phyloP scores from a whole-genome alignment of 2,113 vertebrate genomes.

The Varanus komodoensis region DNA sequence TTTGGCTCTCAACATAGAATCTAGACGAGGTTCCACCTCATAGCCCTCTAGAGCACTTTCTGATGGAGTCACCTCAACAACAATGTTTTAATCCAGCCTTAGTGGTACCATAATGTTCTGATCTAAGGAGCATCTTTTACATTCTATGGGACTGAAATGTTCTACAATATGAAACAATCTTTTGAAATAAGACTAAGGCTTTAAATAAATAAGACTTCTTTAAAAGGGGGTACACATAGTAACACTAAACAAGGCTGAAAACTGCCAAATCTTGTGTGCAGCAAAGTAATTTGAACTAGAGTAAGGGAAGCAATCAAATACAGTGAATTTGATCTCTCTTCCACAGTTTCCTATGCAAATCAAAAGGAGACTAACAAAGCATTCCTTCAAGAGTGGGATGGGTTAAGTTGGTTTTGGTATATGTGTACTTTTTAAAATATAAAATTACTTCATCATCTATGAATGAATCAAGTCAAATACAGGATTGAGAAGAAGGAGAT shows the following conservation, averaged over 20 bases:
- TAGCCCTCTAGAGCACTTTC: background rate
- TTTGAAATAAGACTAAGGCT: slow-evolving; percentile 11
- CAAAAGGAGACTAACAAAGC: slow-evolving; percentile 56
- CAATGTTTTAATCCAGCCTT: background rate
- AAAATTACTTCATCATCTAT: slow-evolving; percentile 69
- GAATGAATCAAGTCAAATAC: slow-evolving; percentile 69
- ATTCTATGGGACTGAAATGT: background rate
- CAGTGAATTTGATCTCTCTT: slow-evolving; percentile 45
- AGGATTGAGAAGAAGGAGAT: slow-evolving; percentile 67
- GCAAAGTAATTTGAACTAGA: background rate
- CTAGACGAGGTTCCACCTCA: background rate
- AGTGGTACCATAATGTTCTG: background rate
- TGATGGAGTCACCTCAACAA: background rate
- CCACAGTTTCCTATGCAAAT: slow-evolving; percentile 41
- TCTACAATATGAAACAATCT: background rate
- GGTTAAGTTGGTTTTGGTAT: slow-evolving; percentile 40
- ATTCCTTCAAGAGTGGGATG: slow-evolving; percentile 56
- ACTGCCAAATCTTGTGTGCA: background rate
- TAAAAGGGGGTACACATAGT: background rate
- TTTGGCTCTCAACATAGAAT: background rate
- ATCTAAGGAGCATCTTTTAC: background rate
- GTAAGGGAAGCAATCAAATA: slow-evolving; percentile 42
- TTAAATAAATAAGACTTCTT: too few relatives aligned
- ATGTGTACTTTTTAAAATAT: slow-evolving; percentile 62
- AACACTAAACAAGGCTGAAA: slow-evolving; percentile 8